Evolutionary conservation across 2,797 vertebrate species (phyloP).

Genomic region (Phoxinus dragarum): DNA sequence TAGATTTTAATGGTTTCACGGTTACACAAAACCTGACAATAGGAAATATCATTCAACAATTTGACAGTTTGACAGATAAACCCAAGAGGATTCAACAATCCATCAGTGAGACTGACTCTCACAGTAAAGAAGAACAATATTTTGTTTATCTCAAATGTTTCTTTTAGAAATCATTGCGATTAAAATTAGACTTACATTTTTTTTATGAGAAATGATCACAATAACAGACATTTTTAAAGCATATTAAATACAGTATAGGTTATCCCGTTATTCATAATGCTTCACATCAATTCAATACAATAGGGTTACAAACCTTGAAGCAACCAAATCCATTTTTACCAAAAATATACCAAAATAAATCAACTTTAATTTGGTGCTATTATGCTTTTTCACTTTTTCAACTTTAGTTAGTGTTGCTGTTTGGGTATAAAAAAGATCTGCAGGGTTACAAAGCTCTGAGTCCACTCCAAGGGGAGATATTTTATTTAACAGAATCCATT

Average conservation of each 20-base stretch:
- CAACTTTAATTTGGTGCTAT: too few relatives aligned
- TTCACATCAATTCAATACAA: not conserved
- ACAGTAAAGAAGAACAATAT: not conserved
- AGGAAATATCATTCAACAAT: not conserved
- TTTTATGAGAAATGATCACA: not conserved
- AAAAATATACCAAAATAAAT: not conserved
- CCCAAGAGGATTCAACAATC: not conserved
- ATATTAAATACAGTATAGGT: too few relatives aligned
- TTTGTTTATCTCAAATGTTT: not conserved
- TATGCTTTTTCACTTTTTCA: too few relatives aligned
- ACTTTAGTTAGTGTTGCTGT: too few relatives aligned
- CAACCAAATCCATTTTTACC: not conserved
- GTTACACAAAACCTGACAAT: slow-evolving; percentile 5
- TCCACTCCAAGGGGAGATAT: too few relatives aligned
- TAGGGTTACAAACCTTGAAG: not conserved
- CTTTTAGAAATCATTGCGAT: not conserved
- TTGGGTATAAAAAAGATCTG: too few relatives aligned
- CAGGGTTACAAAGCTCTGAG: too few relatives aligned
- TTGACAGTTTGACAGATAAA: not conserved
- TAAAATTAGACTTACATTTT: not conserved
- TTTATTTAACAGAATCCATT: too few relatives aligned
- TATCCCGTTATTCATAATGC: not conserved
- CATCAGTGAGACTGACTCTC: not conserved
- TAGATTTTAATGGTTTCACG: not conserved
- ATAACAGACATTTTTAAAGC: too few relatives aligned